Conservation (phyloP, 2,888 invertebrate species). For the Caenorhabditis uteleia region DNA sequence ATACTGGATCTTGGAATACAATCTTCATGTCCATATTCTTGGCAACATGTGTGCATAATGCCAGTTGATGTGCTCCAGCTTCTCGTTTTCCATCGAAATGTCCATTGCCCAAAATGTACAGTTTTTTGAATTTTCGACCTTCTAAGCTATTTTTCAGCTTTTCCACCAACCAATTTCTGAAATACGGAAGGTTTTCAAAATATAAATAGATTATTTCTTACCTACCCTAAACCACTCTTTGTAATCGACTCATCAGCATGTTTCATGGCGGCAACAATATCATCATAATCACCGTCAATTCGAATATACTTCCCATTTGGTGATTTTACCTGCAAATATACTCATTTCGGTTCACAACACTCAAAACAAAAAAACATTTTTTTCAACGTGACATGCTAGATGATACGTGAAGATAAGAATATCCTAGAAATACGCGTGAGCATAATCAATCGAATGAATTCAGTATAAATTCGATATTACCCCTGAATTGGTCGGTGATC, state of each 20-base stretch:
- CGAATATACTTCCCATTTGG: conserved; percentile 12
- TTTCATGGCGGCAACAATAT: conserved; percentile 36
- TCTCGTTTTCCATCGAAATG: conserved; percentile 45
- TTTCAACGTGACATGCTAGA: too few species aligned
- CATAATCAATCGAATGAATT: too few species aligned
- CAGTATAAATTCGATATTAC: too few species aligned
- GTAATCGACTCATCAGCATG: conserved; percentile 2
- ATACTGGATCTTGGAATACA: conserved; percentile 43
- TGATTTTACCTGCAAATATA: not conserved
- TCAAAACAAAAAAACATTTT: not conserved
- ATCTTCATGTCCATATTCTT: conserved; percentile 12
- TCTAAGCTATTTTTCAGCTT: conserved; percentile 6
- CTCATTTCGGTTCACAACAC: not conserved
- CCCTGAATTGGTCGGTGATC: too few species aligned
- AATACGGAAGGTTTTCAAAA: conserved; percentile 1
- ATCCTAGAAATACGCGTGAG: too few species aligned
- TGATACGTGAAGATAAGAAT: too few species aligned
- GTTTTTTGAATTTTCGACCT: conserved; percentile 14
- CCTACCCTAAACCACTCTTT: conserved; percentile 10
- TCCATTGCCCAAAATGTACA: conserved; percentile 53
- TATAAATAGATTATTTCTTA: not conserved
- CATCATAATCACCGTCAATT: conserved; percentile 29
- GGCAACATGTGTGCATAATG: conserved; percentile 30
- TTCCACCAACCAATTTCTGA: conserved; percentile 16
- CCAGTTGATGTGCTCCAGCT: conserved; percentile 51